Evolutionary conservation across 2,888 invertebrate species (phyloP), one percentile per base, ranked within the genome.

Genomic region (Synanthedon vespiformis): DNA sequence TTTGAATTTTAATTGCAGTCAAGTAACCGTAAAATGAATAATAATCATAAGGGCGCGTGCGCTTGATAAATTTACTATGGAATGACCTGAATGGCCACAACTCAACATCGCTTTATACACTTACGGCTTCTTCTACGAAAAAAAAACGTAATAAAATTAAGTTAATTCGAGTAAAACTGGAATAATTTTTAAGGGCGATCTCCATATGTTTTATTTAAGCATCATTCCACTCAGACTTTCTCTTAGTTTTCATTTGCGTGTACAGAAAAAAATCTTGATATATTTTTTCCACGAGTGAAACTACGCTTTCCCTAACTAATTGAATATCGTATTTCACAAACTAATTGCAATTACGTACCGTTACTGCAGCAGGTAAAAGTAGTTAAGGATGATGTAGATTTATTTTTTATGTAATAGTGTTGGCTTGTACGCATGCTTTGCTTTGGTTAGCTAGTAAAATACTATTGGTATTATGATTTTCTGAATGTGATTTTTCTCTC

Each of bases 401-500:
- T n/a, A 44, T 44, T n/a, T 22, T 18, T 44, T 50, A 40, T 48
- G 67, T 61, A 56, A 54, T 53, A 58, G 56, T 65, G 56, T 66
- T 58, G 67, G 61, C 68, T 22, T 48, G 40, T 63, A 56, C 68
- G 86, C 85, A 85, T 85, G 85, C 68, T 72, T 76, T 85, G 85
- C 68, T 72, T n/a, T 76, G 69, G 70, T 74, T 78, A 68, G 64
- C 63, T 77, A 77, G 80, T 76, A 63, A 77, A 72, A 80, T 72
- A 82, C 68, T 76, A 80, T 73, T 74, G 76, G 83, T 85, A 81
- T 34, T 34, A 34, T 34, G 34, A 34, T 82, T 80, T 81, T 87
- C 87, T 87, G 87, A 87, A 87, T 87, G 86, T 87, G 84, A 80
- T 83, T 80, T 67, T 86, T 87, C 82, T 88, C 80, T 87, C 78